Percentiles rank a stretch among this genome's conserved stretches.
Evolutionary conservation across 2,113 vertebrate genomes (phyloP).

Genomic region (Etia nguti): DNA sequence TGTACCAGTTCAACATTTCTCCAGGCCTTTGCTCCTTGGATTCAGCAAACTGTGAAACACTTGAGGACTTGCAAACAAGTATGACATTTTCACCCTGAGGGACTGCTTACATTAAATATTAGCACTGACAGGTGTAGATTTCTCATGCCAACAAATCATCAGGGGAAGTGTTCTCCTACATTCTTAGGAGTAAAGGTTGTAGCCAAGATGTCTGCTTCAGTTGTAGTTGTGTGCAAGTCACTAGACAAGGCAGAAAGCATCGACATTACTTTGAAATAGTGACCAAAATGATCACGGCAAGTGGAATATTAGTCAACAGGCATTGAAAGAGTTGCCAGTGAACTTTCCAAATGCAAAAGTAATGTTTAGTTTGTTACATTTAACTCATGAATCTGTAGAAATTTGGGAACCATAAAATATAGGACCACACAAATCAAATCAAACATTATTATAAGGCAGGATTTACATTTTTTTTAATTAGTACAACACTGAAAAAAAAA

Average conservation of each 20-base stretch:
- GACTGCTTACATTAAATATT: conserved; percentile 40
- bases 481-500: background rate
- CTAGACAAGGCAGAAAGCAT: background rate
- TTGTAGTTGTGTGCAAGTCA: background rate
- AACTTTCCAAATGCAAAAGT: background rate
- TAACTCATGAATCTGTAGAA: background rate
- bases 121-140: conserved; percentile 33
- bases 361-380: background rate
- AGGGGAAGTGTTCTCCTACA: background rate
- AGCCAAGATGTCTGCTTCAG: background rate
- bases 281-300: background rate
- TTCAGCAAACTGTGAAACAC: conserved; percentile 10
- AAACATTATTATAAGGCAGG: background rate
- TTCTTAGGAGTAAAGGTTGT: background rate
- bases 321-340: background rate
- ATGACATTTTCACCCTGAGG: conserved; percentile 38
- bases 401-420: background rate
- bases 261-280: background rate
- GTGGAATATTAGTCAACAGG: background rate
- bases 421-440: background rate
- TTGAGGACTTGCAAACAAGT: conserved; percentile 24
- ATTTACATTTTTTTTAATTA: too few species aligned
- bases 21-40: background rate
- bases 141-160: conserved; percentile 19
- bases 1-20: background rate